A percentile compares a stretch with the other conserved stretches of the same genome.
phyloP scores from a whole-genome alignment of 2,797 vertebrate genomes.

The Muscicapa comitata region DNA sequence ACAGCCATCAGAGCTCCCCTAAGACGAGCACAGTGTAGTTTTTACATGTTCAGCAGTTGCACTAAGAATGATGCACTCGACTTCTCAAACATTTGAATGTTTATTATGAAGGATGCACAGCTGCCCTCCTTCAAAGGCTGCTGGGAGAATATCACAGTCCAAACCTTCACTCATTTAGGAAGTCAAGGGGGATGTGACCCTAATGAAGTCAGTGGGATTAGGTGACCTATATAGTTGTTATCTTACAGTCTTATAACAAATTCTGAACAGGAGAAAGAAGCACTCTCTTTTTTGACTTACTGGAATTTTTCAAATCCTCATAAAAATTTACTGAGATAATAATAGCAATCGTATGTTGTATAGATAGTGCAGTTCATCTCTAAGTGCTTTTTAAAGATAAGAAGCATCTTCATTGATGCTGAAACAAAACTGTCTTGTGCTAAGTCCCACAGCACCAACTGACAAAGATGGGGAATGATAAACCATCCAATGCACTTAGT shows the following conservation, averaged over 20 bases:
- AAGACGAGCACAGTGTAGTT: neutral
- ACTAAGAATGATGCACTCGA: neutral
- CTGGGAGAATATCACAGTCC: neutral
- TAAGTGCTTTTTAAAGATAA: slow-evolving; percentile 20
- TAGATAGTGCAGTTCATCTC: neutral
- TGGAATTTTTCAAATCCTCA: neutral
- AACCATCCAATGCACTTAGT: neutral
- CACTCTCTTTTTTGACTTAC: neutral
- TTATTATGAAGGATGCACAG: neutral
- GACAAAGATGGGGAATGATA: neutral
- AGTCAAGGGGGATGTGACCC: neutral
- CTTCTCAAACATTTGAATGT: neutral
- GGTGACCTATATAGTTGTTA: neutral
- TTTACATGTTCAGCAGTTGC: neutral
- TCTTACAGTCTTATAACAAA: neutral
- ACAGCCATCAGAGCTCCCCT: neutral
- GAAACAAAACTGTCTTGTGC: neutral
- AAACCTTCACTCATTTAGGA: neutral
- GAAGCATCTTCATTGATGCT: neutral
- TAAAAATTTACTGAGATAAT: slow-evolving; percentile 35
- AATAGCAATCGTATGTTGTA: neutral
- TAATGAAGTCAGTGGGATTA: neutral
- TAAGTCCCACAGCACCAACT: neutral
- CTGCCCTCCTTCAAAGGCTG: neutral
- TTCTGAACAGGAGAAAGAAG: neutral